Conservation (phyloP, 2,888 invertebrate genomes). For the Drosophila recens region DNA sequence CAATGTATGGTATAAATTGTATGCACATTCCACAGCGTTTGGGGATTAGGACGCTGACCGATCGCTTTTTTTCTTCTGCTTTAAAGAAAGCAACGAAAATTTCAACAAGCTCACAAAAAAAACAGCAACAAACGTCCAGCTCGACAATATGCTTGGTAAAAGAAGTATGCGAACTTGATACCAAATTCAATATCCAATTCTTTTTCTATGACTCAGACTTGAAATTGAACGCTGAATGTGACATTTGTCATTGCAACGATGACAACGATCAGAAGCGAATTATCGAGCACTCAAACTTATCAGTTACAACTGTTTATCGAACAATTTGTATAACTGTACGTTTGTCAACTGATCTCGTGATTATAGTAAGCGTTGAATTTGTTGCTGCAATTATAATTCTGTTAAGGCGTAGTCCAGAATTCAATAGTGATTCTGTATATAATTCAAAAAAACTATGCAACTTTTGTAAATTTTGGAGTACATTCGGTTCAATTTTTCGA, state of each 20-base stretch:
- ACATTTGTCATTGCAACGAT: constrained; percentile 3
- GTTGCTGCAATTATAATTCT: not conserved
- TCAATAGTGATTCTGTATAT: too few species aligned
- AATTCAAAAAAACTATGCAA: too few species aligned
- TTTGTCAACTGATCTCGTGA: not conserved
- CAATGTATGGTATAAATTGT: constrained; percentile 8
- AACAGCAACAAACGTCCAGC: constrained; percentile 22
- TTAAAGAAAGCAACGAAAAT: constrained; percentile 51
- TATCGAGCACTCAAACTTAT: constrained; percentile 1
- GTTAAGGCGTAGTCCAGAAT: too few species aligned
- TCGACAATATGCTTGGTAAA: constrained; percentile 16
- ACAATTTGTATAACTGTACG: not conserved
- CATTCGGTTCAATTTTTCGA: too few species aligned
- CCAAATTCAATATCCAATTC: constrained; percentile 42
- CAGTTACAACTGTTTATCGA: not conserved
- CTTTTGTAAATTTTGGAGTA: too few species aligned
- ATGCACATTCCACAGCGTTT: constrained; percentile 30
- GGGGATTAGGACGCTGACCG: constrained; percentile 7
- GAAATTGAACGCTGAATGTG: not conserved
- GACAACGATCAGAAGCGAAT: not conserved
- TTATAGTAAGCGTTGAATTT: not conserved
- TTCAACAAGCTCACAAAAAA: constrained; percentile 14
- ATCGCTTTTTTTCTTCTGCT: not conserved
- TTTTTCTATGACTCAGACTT: constrained; percentile 50
- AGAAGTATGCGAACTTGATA: constrained; percentile 27